phyloP scores from a whole-genome alignment of 2,797 vertebrate species.

The Helicolenus hilgendorfi region DNA sequence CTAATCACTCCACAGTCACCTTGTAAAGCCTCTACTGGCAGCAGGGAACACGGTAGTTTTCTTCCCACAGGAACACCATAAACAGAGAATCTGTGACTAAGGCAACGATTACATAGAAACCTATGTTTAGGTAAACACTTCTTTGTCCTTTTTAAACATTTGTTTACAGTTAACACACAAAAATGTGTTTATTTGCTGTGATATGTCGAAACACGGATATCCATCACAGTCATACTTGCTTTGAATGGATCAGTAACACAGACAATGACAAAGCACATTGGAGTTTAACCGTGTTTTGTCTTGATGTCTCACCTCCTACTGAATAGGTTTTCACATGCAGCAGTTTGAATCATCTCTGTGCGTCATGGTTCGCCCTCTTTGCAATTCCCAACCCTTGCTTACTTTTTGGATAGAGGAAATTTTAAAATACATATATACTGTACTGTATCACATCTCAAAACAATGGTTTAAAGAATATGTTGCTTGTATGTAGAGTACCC shows the following conservation, averaged over 20 bases:
- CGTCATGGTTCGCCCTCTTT: conserved; percentile 7
- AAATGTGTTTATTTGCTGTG: conserved; percentile 34
- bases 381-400: not conserved
- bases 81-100: conserved; percentile 66
- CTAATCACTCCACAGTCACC: conserved; percentile 42
- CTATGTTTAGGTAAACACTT: conserved; percentile 55
- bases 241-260: conserved; percentile 39
- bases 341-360: conserved; percentile 28
- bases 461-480: not conserved
- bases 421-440: not conserved
- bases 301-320: conserved; percentile 19
- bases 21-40: conserved; percentile 42
- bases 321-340: conserved; percentile 26
- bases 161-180: conserved; percentile 51
- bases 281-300: conserved; percentile 54
- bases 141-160: conserved; percentile 47
- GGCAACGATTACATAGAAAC: conserved; percentile 45
- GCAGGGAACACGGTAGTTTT: conserved; percentile 34
- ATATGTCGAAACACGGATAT: conserved; percentile 36
- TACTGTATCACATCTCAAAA: not conserved
- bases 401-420: not conserved
- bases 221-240: conserved; percentile 27
- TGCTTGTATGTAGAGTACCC: not conserved
- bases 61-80: conserved; percentile 52
- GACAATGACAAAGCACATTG: conserved; percentile 13